These are phyloP conservation scores for Cancer borealis DNA, from an alignment of 2,888 invertebrate species.

Conservation along the genomic window DNA sequence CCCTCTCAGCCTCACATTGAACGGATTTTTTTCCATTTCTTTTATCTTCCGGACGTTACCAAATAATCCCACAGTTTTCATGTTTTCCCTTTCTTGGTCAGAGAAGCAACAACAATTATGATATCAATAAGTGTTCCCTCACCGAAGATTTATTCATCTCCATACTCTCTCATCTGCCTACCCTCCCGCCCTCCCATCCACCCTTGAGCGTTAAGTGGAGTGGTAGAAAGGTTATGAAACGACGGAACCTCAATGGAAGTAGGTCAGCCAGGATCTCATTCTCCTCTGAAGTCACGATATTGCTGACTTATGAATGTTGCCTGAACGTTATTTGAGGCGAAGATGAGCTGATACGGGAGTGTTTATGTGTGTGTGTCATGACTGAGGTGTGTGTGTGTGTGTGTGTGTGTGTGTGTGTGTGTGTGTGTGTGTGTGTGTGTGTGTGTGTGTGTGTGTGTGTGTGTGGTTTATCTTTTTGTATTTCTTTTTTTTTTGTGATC, in stretches of 20 bases:
- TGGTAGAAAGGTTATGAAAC: background rate
- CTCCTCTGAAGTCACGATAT: background rate
- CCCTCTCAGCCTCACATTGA: background rate
- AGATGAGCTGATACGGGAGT: background rate
- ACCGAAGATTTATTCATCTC: background rate
- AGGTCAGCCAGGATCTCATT: background rate
- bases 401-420: slow-evolving; percentile 25
- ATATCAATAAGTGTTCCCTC: background rate
- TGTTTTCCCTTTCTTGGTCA: background rate
- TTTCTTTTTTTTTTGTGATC: background rate
- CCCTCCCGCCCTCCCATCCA: background rate
- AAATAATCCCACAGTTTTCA: background rate
- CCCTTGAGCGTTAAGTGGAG: background rate
- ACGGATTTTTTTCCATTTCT: background rate
- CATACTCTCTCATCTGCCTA: background rate
- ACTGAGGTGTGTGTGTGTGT: background rate
- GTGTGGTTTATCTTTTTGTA: background rate
- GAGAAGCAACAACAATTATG: background rate
- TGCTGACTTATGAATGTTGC: background rate
- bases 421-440: slow-evolving; percentile 20
- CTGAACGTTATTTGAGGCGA: background rate
- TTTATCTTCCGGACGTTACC: background rate
- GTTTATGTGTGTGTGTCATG: background rate
- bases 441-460: slow-evolving; percentile 20
- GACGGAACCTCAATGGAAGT: background rate